Conservation (phyloP, 1,140 invertebrate genomes). For the Lucilia sericata region DNA sequence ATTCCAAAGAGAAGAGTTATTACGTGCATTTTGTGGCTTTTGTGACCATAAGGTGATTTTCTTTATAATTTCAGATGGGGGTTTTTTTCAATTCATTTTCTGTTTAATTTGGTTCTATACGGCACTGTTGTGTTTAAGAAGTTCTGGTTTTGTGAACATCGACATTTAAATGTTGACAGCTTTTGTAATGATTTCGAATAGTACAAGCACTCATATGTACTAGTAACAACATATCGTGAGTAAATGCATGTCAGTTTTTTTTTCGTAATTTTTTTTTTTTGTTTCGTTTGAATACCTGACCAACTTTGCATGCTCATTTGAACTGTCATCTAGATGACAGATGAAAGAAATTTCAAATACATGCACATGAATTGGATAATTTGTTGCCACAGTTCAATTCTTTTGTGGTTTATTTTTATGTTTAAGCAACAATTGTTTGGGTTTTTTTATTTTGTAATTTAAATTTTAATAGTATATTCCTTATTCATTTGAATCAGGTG, state of each 20-base stretch:
- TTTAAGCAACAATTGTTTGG: constrained; percentile 17
- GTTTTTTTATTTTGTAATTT: background rate
- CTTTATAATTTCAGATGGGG: background rate
- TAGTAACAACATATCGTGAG: background rate
- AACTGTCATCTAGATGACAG: constrained; percentile 37
- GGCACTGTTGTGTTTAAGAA: background rate
- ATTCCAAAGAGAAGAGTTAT: background rate
- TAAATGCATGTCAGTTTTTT: background rate
- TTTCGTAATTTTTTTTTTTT: background rate
- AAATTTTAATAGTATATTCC: background rate
- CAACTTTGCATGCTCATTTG: constrained; percentile 36
- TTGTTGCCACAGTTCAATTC: constrained; percentile 19
- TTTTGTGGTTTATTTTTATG: background rate
- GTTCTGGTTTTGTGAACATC: constrained; percentile 10
- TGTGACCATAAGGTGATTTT: background rate
- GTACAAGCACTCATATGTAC: background rate
- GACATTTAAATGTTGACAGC: constrained; percentile 40
- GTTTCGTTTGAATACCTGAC: background rate
- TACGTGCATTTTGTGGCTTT: background rate
- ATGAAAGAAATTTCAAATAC: constrained; percentile 40
- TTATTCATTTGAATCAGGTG: background rate
- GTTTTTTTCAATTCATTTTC: background rate
- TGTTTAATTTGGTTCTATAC: background rate
- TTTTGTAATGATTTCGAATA: constrained; percentile 13
- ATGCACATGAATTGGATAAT: constrained; percentile 21